Conservation (phyloP, 2,888 invertebrate genomes). For the Idaea biselata region DNA sequence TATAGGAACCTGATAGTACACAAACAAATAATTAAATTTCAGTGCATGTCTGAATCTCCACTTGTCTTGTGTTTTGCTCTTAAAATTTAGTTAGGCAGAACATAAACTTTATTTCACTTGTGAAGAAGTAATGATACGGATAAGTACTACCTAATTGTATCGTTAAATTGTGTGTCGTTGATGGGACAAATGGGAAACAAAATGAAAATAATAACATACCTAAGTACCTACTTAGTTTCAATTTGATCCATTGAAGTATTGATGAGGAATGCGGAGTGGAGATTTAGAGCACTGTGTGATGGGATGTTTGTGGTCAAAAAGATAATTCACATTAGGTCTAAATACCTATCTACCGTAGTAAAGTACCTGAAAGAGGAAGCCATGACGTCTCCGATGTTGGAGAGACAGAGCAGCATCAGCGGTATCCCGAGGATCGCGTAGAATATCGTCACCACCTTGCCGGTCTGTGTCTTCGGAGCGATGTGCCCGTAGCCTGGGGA, state of each 20-base stretch:
- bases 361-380: constrained; percentile 93
- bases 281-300: no score
- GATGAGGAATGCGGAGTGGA: no score
- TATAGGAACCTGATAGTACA: constrained; percentile 89
- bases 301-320: no score
- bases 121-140: no score
- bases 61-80: background rate
- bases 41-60: background rate
- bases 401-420: constrained; percentile 95
- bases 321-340: no score
- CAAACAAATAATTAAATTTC: background rate
- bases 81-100: background rate
- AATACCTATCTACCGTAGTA: no score
- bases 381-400: constrained; percentile 96
- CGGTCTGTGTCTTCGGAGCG: constrained; percentile 95
- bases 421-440: constrained; percentile 98
- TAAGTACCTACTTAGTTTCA: no score
- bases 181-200: no score
- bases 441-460: constrained; percentile 96
- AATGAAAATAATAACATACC: no score
- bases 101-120: background rate
- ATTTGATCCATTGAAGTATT: no score
- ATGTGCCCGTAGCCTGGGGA: constrained; percentile 95
- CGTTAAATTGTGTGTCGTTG: no score
- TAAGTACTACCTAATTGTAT: no score